Evolutionary conservation across 2,888 invertebrate species (phyloP), one percentile per base, ranked within the genome.

Genomic region (Sinopyrophorus schimmeli): DNA sequence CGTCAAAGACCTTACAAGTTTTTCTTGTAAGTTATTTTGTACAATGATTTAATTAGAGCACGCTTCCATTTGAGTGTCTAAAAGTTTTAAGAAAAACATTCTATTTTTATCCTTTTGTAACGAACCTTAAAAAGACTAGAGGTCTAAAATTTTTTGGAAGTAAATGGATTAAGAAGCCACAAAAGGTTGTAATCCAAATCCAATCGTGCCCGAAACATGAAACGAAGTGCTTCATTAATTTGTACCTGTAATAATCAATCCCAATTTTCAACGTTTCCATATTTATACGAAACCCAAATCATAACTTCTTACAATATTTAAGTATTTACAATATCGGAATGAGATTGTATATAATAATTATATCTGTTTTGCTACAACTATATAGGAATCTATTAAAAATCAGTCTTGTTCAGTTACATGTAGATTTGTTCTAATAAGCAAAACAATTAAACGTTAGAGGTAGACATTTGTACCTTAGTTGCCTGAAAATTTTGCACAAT

Each of bases 341-440:
- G 50, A 50, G 23, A 40, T 50, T 58, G 53, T 55, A 56, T 48
- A 56, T 48, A 39, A 51, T 44, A 47, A 41, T 38, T 47, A 23
- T 44, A 18, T 46, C 23, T 35, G 35, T 26, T 43, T 27, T 46
- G 51, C 51, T 53, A 52, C 37, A 49, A 53, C 51, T 58, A 56
- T 47, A 54, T 66, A 67, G 65, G 66, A 66, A 65, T 68, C 71
- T 72, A 72, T 71, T 69, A 64, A 73, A 74, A 74, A 74, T 74
- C 74, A 74, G 74, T 74, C 74, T 74, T 74, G 68, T 72, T 62
- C 47, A 65, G 66, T 70, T 55, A 42, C 49, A 47, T 37, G 46
- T 55, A 49, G 47, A 52, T 43, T 40, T 39, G 15, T 43, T 49
- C 42, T 51, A 53, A 43, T 51, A 54, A 49, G 30, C 46, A 40